Conservation (phyloP, 2,113 vertebrate genomes). For the Microtus oregoni region DNA sequence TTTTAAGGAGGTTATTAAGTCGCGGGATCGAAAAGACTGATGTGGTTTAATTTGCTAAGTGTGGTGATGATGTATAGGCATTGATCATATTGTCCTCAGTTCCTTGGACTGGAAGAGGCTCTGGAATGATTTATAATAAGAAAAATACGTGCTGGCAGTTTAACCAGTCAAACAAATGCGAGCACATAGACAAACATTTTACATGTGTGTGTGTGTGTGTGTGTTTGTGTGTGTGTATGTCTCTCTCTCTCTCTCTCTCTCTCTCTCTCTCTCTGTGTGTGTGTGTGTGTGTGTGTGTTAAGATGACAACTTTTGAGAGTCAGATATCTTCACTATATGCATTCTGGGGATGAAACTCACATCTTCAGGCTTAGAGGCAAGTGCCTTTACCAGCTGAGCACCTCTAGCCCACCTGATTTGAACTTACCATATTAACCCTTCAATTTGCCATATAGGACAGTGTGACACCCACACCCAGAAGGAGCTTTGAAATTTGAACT, state of each 20-base stretch:
- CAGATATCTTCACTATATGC: not conserved
- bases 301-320: not conserved
- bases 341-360: not conserved
- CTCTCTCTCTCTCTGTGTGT: too few relatives aligned
- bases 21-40: not conserved
- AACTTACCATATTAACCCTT: not conserved
- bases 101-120: not conserved
- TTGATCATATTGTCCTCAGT: not conserved
- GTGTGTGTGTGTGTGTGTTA: not conserved
- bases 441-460: not conserved
- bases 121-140: not conserved
- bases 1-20: conserved; percentile 8
- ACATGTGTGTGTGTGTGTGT: not conserved
- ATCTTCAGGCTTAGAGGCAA: not conserved
- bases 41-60: conserved; percentile 4
- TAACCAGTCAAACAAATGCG: not conserved
- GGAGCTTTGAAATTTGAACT: not conserved
- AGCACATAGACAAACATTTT: not conserved
- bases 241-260: too few relatives aligned
- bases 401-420: not conserved
- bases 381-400: not conserved
- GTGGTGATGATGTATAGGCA: not conserved
- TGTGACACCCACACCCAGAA: not conserved
- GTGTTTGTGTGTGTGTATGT: not conserved
- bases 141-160: conserved; percentile 5